Evolutionary conservation across 2,113 vertebrate species (phyloP).

Genomic region (Nerophis lumbriciformis): DNA sequence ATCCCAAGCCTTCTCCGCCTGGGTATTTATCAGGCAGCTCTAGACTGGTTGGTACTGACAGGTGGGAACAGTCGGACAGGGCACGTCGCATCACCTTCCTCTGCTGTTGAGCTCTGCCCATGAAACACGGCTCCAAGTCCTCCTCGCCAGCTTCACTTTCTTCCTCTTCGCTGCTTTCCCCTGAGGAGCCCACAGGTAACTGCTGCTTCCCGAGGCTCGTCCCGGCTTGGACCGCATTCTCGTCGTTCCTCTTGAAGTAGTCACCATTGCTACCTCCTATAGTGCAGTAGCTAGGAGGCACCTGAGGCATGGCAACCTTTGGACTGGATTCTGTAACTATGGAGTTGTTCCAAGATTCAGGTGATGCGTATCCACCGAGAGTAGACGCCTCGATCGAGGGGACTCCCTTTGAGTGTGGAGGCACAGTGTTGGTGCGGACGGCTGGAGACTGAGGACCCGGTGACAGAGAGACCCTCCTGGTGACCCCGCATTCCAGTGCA

Average conservation of each 20-base stretch:
- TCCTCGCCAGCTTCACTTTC: conserved; percentile 52
- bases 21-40: conserved; percentile 88
- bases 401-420: conserved; percentile 46
- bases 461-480: conserved; percentile 56
- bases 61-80: conserved; percentile 91
- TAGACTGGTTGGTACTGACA: conserved; percentile 83
- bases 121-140: conserved; percentile 56
- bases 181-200: conserved; percentile 45
- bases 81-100: conserved; percentile 87
- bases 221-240: conserved; percentile 1
- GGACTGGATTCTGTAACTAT: conserved; percentile 56
- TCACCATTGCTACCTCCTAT: conserved; percentile 58
- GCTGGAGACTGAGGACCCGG: conserved; percentile 62
- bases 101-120: conserved; percentile 77
- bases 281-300: conserved; percentile 61
- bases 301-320: conserved; percentile 59
- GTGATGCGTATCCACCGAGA: conserved; percentile 9
- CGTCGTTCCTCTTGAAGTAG: conserved; percentile 34
- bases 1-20: conserved; percentile 53
- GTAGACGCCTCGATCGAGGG: conserved; percentile 26
- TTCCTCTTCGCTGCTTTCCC: conserved; percentile 58
- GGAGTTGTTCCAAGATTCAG: conserved; percentile 70
- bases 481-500: conserved; percentile 56
- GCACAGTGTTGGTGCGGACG: conserved; percentile 21
- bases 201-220: conserved; percentile 17